Percentiles rank a stretch among this genome's conserved stretches.
These are phyloP conservation scores for Ceratosolen solmsi DNA, from an alignment of 1,140 invertebrate species.

Conservation along the genomic window DNA sequence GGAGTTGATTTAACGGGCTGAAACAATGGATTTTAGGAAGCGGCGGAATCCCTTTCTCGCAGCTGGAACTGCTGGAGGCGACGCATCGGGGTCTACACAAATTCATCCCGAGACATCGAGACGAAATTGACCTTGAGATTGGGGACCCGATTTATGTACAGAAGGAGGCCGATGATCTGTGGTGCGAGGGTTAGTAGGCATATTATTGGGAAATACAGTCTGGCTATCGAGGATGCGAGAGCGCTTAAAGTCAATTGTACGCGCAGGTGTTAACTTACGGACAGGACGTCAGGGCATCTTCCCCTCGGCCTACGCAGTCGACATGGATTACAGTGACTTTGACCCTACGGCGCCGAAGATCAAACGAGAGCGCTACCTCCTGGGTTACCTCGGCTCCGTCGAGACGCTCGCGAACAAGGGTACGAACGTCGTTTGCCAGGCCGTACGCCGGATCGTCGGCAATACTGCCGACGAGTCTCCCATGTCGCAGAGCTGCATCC, in stretches of 20 bases:
- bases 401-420: constrained; percentile 96
- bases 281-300: constrained; percentile 95
- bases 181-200: constrained; percentile 89
- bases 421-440: constrained; percentile 89
- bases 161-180: constrained; percentile 96
- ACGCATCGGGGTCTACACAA: constrained; percentile 96
- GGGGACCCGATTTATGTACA: constrained; percentile 98
- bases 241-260: neutral
- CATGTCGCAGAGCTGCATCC: constrained; percentile 84
- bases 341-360: constrained; percentile 89
- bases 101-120: constrained; percentile 94
- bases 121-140: constrained; percentile 97
- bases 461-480: constrained; percentile 79
- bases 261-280: constrained; percentile 90
- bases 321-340: constrained; percentile 95
- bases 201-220: neutral
- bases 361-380: constrained; percentile 89
- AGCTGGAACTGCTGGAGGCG: constrained; percentile 91
- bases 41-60: constrained; percentile 82
- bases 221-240: neutral
- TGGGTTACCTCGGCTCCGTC: constrained; percentile 96
- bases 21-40: constrained; percentile 63
- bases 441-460: constrained; percentile 86
- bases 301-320: constrained; percentile 96
- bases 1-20: no score